Base-by-base conservation (phyloP, 2,888 invertebrate genomes). In the Acleris cristana region DNA sequence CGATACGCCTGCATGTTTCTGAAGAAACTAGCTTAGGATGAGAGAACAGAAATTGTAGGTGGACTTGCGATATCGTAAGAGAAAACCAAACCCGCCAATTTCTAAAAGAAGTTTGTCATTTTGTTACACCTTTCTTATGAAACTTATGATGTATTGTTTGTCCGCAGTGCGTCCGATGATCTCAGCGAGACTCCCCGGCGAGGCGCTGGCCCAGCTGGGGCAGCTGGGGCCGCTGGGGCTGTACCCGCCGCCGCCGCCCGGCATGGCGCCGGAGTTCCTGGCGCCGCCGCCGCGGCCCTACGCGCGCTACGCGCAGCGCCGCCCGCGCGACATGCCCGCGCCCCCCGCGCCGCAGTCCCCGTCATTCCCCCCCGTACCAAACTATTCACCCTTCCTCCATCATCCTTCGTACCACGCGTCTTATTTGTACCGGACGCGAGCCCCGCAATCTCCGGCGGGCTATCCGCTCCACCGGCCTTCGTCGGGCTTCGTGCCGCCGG, bases 171-270 rank as follows among this genome's bases (percentile, higher is more conserved):
- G 79, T 86, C 93, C 94, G 94, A 95, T 95, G 95, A 95, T 95
- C 94, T 95, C 95, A 84, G 95, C 95, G 86, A 92, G 93, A 83
- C 92, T 93, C 83, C 94, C 94, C 87, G 94, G 95, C 93, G 95
- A 95, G 94, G 95, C 95, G 90, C 90, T 92, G 81, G 90, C 90
- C 82, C 93, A 90, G 90, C 90, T 92, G 83, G 89, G 89, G 80
- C 92, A 92, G 87, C 89, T 93, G 82, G 90, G 93, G 87, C 94
- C 93, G 90, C 93, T 93, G 86, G 92, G 90, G 86, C 92, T 94
- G 86, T 93, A 94, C 83, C 93, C 92, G 82, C 93, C 92, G 79
- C 93, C 91, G 72, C 83, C 86, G 75, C 75, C 85, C 82, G 83
- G 88, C 76, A 90, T 93, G 88, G 90, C 93, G 79, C 90, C 93